Percentiles rank a stretch among this genome's conserved stretches.
Evolutionary conservation across 2,888 invertebrate genomes (phyloP).

Genomic region (Diogma glabrata): DNA sequence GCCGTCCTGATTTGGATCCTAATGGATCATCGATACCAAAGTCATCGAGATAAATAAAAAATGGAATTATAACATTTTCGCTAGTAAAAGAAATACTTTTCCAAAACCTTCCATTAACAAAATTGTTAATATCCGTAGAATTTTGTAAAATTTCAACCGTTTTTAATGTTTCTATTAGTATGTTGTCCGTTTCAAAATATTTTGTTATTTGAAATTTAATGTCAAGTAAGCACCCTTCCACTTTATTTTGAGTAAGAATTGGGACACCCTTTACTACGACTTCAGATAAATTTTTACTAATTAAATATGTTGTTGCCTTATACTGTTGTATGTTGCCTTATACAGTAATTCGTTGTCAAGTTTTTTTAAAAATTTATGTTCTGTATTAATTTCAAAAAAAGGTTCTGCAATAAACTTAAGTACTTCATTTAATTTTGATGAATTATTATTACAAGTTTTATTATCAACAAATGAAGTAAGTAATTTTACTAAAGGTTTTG

Average conservation of each 20-base stretch:
- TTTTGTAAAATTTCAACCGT: not conserved
- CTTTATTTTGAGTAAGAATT: not conserved
- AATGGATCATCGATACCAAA: slow-evolving; percentile 1
- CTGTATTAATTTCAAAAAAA: no score
- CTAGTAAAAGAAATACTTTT: not conserved
- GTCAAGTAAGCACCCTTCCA: not conserved
- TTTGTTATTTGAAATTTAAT: not conserved
- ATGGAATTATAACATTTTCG: not conserved
- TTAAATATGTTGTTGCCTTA: not conserved
- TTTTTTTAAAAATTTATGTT: no score
- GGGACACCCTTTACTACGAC: not conserved
- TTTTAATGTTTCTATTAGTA: not conserved
- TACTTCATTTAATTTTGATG: not conserved
- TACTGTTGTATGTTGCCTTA: not conserved
- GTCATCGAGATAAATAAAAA: not conserved
- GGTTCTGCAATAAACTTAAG: no score
- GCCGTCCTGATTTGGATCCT: not conserved
- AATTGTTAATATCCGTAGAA: not conserved
- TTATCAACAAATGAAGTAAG: not conserved
- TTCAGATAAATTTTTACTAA: not conserved
- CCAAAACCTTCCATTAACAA: not conserved
- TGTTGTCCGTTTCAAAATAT: not conserved
- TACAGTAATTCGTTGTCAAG: not conserved
- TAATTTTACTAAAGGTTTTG: not conserved
- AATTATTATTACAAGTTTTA: not conserved